Conservation (phyloP, 2,888 invertebrate genomes). For the Trissonchulus sp. region DNA sequence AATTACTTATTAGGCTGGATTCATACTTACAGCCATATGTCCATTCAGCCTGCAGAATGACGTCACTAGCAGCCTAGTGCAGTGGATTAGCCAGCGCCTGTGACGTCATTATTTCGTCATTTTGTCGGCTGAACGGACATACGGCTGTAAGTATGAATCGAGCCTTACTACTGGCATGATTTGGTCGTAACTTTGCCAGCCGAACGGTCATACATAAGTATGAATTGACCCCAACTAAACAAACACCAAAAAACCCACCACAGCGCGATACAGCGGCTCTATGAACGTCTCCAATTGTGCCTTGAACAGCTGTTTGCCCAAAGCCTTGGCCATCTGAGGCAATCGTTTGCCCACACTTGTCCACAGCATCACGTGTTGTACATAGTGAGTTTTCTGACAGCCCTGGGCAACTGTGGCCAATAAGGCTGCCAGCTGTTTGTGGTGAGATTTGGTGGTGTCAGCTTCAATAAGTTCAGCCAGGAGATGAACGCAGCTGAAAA, state of each 20-base stretch:
- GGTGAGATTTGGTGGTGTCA: not conserved
- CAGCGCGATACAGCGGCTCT: conserved; percentile 57
- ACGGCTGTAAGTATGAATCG: too few species aligned
- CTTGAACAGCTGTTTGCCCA: conserved; percentile 58
- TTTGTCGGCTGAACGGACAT: too few species aligned
- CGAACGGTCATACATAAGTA: too few species aligned
- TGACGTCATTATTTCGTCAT: too few species aligned
- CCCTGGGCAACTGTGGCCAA: conserved; percentile 56
- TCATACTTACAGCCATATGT: too few species aligned
- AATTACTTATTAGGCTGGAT: too few species aligned
- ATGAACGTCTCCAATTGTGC: conserved; percentile 56
- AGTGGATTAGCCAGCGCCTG: too few species aligned
- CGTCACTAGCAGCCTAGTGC: too few species aligned
- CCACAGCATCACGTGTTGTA: conserved; percentile 57
- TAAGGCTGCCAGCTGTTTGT: conserved; percentile 40
- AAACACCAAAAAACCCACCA: conserved; percentile 57
- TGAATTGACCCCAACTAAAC: too few species aligned
- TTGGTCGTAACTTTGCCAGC: too few species aligned
- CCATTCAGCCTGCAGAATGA: too few species aligned
- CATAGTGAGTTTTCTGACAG: conserved; percentile 55
- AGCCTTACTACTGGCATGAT: too few species aligned
- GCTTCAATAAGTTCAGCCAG: conserved; percentile 53
- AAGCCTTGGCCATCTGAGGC: conserved; percentile 55
- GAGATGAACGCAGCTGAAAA: conserved; percentile 54
- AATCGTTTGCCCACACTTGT: conserved; percentile 59